phyloP scores from a whole-genome alignment of 2,797 vertebrate species.

The Poeciliopsis paucimaculata region DNA sequence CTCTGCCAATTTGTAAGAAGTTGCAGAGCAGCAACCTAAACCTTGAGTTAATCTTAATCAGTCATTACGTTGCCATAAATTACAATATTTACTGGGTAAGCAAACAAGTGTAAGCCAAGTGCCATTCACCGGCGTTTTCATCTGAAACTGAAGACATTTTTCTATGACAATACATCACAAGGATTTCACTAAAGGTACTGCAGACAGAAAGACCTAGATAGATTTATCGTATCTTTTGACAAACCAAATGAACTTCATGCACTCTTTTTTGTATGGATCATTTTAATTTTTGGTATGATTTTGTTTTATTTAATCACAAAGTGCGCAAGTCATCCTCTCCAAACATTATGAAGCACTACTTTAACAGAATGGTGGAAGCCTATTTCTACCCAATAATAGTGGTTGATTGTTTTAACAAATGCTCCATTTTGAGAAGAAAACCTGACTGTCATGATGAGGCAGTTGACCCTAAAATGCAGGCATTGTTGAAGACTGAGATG shows the following conservation, averaged over 20 bases:
- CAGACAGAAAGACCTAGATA: neutral
- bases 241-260: neutral
- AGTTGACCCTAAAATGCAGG: too few species aligned
- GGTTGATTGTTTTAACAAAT: neutral
- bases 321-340: neutral
- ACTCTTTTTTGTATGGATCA: neutral
- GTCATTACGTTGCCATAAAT: neutral
- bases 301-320: neutral
- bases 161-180: neutral
- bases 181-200: neutral
- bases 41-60: neutral
- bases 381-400: neutral
- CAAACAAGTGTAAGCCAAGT: neutral
- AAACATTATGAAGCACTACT: neutral
- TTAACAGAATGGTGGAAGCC: neutral
- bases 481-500: too few species aligned
- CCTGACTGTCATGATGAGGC: too few species aligned
- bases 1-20: neutral
- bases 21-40: neutral
- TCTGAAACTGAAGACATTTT: neutral
- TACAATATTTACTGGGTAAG: neutral
- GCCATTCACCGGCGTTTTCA: neutral
- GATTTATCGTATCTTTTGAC: neutral
- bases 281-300: neutral
- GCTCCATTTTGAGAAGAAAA: neutral